Base-by-base conservation (phyloP, 2,888 invertebrate genomes). In the Chymomyza caudatula region DNA sequence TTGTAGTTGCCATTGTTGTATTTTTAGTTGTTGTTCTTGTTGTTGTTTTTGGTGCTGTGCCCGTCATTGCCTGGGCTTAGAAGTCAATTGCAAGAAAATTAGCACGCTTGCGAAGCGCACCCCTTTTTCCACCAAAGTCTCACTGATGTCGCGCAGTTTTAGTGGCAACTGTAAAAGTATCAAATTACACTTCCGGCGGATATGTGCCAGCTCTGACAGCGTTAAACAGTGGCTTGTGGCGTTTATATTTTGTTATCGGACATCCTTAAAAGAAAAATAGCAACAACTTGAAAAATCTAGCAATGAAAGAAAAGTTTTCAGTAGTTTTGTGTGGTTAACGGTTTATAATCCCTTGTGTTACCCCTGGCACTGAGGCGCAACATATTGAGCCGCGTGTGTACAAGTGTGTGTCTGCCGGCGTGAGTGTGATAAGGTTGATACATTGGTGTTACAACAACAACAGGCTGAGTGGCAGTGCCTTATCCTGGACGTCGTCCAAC, bases 181-280 rank as follows among this genome's bases (percentile, higher is more conserved):
- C 87, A 86, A 87, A 87, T 87, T 87, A 87, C 87, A 85, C 80
- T 75, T 87, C 87, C 87, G 86, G 75, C 87, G 87, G 87, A 87
- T 87, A 84, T 79, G 69, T 72, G 80, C 72, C 63, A n/a, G 49
- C 56, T 67, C 63, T 67, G 57, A 23, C 60, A 23, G 19, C 44
- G 65, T 66, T 68, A 37, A 15, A 13, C 23, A 23, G 58, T 17
- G 69, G 37, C 67, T 75, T 85, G 82, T 67, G 85, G 82, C 83
- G 65, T 65, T 80, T 75, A 65, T 66, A 78, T 62, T 80, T 83
- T 83, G 82, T 80, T 83, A 83, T 83, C 85, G 85, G 82, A 83
- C 85, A 83, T 85, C 80, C 85, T 80, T 61, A 4, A 17, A 23
- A 52, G 20, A 52, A 22, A 52, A 17, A 55, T 13, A 56, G 17